Evolutionary conservation across 1,140 invertebrate genomes (phyloP), one percentile per base, ranked within the genome.

Genomic region (Drosophila virilis): DNA sequence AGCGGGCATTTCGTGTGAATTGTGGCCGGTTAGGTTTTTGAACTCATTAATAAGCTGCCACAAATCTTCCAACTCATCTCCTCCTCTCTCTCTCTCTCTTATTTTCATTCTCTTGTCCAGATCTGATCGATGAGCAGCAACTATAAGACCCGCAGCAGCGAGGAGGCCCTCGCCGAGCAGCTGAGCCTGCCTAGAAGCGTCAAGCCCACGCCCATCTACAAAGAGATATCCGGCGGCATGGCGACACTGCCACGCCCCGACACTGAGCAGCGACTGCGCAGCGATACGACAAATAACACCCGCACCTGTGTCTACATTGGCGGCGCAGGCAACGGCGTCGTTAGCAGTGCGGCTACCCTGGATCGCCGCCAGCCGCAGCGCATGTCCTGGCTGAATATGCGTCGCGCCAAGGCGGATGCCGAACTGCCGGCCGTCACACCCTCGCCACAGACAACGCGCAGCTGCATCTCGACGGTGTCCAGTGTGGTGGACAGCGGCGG

Each of bases 351-450:
- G 8, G 71, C 78, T 1, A 91, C 90, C 1, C 40, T 91, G 17
- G 90, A 91, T 38, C 85, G 90, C 12, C 65, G 81, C 1, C 90
- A 91, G 48, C 90, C 84, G 4, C 90, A 91, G 35, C 86, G 90
- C 35, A 60, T 90, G 76, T 91, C 90, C 62, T 91, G 90, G 90
- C 71, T 90, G 37, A 91, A 91, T 68, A 91, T 91, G 90, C 80
- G 83, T n/a, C 42, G 83, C 1, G 83, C 76, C 66, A 81, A 78
- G 69, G 86, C 78, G 8, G 78, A 83, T 32, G 77, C 65, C 8
- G 84, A 88, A 33, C 7, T 74, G 69, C 68, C 73, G 2, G 59
- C 77, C 5, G 72, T 90, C n/a, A 91, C 90, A 7, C 90, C 90
- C 6, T 91, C 90, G 28, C 90, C 90, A 13, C 90, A 91, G 55